Conservation (phyloP, 2,888 invertebrate genomes). For the Tineola bisselliella region DNA sequence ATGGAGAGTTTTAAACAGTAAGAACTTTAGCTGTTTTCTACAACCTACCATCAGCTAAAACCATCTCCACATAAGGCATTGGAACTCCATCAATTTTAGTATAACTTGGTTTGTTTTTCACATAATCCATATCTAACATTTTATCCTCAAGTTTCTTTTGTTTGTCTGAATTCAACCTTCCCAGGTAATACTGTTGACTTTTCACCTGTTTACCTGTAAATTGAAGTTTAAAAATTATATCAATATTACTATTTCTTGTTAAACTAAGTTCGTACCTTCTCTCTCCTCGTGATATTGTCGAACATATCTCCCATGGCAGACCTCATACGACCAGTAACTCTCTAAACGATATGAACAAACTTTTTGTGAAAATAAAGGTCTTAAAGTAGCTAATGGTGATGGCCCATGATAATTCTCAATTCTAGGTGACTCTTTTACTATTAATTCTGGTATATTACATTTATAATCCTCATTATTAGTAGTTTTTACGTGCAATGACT, state of each 20-base stretch:
- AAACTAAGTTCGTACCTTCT: too few species aligned
- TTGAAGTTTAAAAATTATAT: too few species aligned
- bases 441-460: constrained; percentile 79
- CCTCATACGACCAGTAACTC: constrained; percentile 96
- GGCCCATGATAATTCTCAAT: constrained; percentile 76
- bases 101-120: constrained; percentile 65
- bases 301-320: constrained; percentile 92
- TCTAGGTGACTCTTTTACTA: constrained; percentile 56
- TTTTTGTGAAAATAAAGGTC: constrained; percentile 79
- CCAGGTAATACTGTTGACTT: constrained; percentile 86
- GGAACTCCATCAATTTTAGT: constrained; percentile 89
- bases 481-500: constrained; percentile 76
- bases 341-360: constrained; percentile 88
- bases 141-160: constrained; percentile 66
- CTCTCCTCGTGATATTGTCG: constrained; percentile 96
- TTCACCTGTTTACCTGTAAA: constrained; percentile 76
- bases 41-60: constrained; percentile 79
- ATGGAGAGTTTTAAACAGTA: too few species aligned
- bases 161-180: constrained; percentile 76
- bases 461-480: constrained; percentile 84
- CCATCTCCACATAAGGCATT: constrained; percentile 88
- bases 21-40: too few species aligned
- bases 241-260: too few species aligned
- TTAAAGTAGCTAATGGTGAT: constrained; percentile 79
- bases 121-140: constrained; percentile 54